These are phyloP conservation scores for Zophobas atratus DNA, from an alignment of 1,140 invertebrate genomes.

Conservation along the genomic window DNA sequence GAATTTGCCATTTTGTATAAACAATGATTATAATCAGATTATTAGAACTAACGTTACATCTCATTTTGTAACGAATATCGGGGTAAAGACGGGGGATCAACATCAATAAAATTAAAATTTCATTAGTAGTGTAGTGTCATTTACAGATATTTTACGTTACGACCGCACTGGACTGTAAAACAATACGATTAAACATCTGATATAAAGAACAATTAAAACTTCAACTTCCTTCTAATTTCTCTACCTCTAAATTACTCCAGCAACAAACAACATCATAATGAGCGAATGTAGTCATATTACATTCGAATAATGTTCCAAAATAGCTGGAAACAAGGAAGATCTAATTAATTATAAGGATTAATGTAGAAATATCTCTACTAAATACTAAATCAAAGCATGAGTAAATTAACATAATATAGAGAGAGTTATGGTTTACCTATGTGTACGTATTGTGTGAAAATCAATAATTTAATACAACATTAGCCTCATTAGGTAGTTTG, in stretches of 20 bases:
- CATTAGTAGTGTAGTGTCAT: too few species aligned
- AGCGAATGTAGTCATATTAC: neutral
- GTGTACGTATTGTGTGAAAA: conserved; percentile 21
- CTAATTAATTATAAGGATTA: conserved; percentile 25
- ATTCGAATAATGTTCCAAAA: neutral
- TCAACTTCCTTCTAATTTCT: too few species aligned
- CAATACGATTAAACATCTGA: too few species aligned
- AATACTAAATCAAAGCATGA: conserved; percentile 18
- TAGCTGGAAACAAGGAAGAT: neutral
- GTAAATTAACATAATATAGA: conserved; percentile 15
- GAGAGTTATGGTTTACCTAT: conserved; percentile 5
- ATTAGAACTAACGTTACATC: too few species aligned
- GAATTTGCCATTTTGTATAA: too few species aligned
- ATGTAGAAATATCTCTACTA: conserved; percentile 5
- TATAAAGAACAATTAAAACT: too few species aligned
- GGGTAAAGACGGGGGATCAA: too few species aligned
- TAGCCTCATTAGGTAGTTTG: conserved; percentile 15
- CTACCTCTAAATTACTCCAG: neutral
- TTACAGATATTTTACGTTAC: too few species aligned
- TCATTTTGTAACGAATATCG: too few species aligned
- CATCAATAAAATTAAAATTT: too few species aligned
- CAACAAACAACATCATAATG: neutral
- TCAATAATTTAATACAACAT: conserved; percentile 16
- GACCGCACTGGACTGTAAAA: too few species aligned
- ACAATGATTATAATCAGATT: too few species aligned